phyloP scores from a whole-genome alignment of 37 sponge, comb jelly and placozoan species.

The Halisarca cf. caerulea region DNA sequence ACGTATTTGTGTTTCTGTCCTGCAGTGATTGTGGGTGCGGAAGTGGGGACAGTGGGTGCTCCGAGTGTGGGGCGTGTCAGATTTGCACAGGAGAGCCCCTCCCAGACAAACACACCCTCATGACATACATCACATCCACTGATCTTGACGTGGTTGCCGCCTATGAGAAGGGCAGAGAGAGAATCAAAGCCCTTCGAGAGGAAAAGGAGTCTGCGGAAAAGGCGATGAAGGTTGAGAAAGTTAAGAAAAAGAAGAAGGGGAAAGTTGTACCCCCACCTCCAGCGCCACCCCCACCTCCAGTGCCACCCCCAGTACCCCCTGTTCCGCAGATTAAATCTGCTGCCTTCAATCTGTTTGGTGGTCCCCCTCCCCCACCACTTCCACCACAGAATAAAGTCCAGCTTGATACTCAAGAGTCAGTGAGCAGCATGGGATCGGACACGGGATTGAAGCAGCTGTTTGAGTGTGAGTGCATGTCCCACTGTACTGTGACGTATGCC shows the following conservation, averaged over 20 bases:
- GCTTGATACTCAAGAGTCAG: neutral
- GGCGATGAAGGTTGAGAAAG: conserved; percentile 38
- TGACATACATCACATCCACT: conserved; percentile 12
- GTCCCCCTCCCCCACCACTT: too few relatives aligned
- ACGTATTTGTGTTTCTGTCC: neutral
- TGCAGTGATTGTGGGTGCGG: conserved; percentile 95
- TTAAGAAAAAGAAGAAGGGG: conserved; percentile 10
- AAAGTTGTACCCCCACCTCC: too few relatives aligned
- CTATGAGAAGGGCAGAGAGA: conserved; percentile 21
- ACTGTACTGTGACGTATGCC: too few relatives aligned
- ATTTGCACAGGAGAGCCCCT: conserved; percentile 75
- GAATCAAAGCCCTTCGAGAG: conserved; percentile 26
- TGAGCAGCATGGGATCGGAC: neutral
- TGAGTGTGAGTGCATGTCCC: conserved; percentile 52
- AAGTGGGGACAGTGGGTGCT: conserved; percentile 89
- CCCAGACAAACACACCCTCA: conserved; percentile 17
- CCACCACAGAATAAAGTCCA: neutral
- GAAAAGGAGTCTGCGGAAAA: conserved; percentile 26
- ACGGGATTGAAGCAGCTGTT: conserved; percentile 66
- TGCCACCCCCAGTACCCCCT: too few relatives aligned
- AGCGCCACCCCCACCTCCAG: too few relatives aligned
- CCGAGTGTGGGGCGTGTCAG: conserved; percentile 88
- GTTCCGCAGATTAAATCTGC: too few relatives aligned
- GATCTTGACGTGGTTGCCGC: conserved; percentile 38
- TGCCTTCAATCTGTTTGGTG: too few relatives aligned